Evolutionary conservation across 1,140 invertebrate genomes (phyloP).

Genomic region (Orchesella cincta): DNA sequence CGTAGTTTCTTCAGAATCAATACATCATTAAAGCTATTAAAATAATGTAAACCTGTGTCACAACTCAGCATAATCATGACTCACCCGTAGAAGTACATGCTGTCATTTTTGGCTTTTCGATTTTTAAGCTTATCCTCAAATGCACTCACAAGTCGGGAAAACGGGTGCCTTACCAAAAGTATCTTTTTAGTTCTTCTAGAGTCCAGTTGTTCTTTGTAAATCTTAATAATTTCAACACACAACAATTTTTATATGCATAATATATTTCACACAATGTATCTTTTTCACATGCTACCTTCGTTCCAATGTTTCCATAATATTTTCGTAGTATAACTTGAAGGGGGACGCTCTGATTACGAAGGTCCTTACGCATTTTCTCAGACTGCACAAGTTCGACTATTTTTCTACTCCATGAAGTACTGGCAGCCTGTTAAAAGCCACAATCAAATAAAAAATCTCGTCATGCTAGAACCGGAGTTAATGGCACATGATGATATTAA

Average conservation of each 20-base stretch:
- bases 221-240: conserved; percentile 10
- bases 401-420: conserved; percentile 46
- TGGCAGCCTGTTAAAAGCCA: conserved; percentile 44
- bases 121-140: conserved; percentile 46
- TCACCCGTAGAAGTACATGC: conserved; percentile 47
- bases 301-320: conserved; percentile 38
- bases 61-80: background rate
- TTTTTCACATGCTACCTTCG: conserved; percentile 29
- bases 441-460: conserved; percentile 2
- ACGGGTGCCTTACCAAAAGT: conserved; percentile 43
- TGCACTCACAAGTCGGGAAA: conserved; percentile 46
- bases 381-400: conserved; percentile 4
- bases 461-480: background rate
- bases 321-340: conserved; percentile 35
- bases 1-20: conserved; percentile 35
- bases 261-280: background rate
- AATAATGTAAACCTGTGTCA: background rate
- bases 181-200: conserved; percentile 39
- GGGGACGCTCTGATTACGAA: conserved; percentile 11
- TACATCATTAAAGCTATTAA: background rate
- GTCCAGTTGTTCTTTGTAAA: conserved; percentile 29
- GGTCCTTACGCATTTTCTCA: background rate
- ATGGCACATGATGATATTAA: background rate
- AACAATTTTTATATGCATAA: background rate
- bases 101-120: conserved; percentile 37